Evolutionary conservation across 2,113 vertebrate species (phyloP), one percentile per base, ranked within the genome.

Genomic region (Phasianus colchicus): DNA sequence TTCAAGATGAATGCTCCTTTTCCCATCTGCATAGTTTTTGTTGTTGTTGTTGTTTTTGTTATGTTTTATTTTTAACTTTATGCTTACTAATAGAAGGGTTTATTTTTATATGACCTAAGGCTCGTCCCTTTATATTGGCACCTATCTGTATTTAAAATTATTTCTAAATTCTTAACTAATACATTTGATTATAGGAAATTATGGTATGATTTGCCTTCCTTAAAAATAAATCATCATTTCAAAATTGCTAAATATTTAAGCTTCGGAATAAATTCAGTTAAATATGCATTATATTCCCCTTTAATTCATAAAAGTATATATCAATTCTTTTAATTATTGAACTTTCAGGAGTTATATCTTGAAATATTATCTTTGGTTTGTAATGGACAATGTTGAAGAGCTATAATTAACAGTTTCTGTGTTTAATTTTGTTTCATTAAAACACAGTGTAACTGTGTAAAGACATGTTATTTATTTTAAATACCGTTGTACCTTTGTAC

Each of bases 1-100:
- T 97, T 95, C 70, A 92, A 95, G 88, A 97, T 95, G 97, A 97
- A 98, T 97, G 95, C 88, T 95, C 52, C 77, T 63, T 50, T 36
- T 96, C 30, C 18, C 54, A 95, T 97, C 97, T 97, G 42, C 90
- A 92, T 97, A 74, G 9, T 66, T 96, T 69, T 36, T 86, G 36
- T 93, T 96, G 83, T 42, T 93, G 95, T 96, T 96, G 75, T 94
- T 38, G 38, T 67, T 24, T 13, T 25, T 52, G 25, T 15, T 52
- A 29, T 54, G 27, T 16, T 29, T n/a, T n/a, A 10, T 32, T 57
- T 58, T n/a, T 10, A 55, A 48, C 22, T 76, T 48, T 83, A 19
- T 89, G 60, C 50, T 27, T 90, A 77, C 74, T 87, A 66, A 47
- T 57, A 82, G 40, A 58, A 67, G 82, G 25, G 64, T 95, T 94